Evolutionary conservation across 2,888 invertebrate genomes (phyloP).

Genomic region (Ennomos erosarius): DNA sequence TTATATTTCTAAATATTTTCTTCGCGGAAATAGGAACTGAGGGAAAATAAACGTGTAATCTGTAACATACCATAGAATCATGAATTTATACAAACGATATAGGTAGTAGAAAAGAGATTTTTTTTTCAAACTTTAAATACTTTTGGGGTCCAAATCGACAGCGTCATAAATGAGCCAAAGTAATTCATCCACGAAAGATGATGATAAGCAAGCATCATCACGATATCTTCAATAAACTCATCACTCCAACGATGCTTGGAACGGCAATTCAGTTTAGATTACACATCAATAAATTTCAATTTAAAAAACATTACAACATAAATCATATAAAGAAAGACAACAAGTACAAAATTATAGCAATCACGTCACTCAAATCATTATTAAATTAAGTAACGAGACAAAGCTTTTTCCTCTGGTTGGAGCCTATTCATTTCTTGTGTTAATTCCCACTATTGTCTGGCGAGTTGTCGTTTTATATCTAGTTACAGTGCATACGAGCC

Average conservation of each 20-base stretch:
- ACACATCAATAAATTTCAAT: too few species aligned
- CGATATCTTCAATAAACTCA: too few species aligned
- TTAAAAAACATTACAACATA: too few species aligned
- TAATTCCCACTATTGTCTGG: constrained; percentile 36
- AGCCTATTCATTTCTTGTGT: constrained; percentile 30
- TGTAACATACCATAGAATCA: constrained; percentile 9
- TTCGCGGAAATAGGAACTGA: constrained; percentile 22
- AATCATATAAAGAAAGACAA: not conserved
- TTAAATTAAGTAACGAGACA: constrained; percentile 21
- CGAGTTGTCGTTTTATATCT: constrained; percentile 36
- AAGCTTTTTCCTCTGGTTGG: constrained; percentile 23
- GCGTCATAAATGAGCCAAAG: too few species aligned
- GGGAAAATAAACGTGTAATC: constrained; percentile 21
- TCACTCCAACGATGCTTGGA: too few species aligned
- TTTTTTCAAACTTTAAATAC: not conserved
- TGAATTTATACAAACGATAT: too few species aligned
- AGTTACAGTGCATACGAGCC: constrained; percentile 50
- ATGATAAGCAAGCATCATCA: too few species aligned
- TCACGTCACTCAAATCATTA: constrained; percentile 19
- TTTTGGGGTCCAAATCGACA: too few species aligned
- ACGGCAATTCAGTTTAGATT: too few species aligned
- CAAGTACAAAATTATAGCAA: constrained; percentile 12
- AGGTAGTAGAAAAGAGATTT: too few species aligned
- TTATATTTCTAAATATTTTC: constrained; percentile 50
- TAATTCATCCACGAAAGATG: too few species aligned